Conservation (phyloP, 1,140 invertebrate species). For the Lycorma delicatula region DNA sequence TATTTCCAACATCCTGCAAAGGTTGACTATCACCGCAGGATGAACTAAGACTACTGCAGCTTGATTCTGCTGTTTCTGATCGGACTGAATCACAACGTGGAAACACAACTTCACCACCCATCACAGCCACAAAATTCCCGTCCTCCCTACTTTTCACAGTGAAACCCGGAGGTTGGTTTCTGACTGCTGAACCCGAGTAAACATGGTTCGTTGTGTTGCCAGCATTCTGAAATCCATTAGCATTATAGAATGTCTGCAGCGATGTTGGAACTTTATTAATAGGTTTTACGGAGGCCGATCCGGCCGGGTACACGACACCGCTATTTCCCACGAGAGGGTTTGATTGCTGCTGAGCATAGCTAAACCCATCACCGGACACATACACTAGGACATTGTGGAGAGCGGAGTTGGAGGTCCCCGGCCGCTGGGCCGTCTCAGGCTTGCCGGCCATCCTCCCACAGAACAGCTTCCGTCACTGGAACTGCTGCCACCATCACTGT, state of each 20-base stretch:
- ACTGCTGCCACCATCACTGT: slow-evolving; percentile 1
- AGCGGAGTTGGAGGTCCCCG: slow-evolving; percentile 22
- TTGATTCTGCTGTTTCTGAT: slow-evolving; percentile 40
- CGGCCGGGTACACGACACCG: slow-evolving; percentile 2
- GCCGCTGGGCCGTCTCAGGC: slow-evolving; percentile 39
- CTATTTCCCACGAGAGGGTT: too few species aligned
- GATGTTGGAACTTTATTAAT: background rate
- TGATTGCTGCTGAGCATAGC: background rate
- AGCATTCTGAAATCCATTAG: too few species aligned
- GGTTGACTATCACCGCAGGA: slow-evolving; percentile 28
- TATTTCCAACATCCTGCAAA: slow-evolving; percentile 34
- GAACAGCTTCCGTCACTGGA: background rate
- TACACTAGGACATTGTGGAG: slow-evolving; percentile 43
- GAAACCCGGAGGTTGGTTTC: too few species aligned
- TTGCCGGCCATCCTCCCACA: slow-evolving; percentile 29
- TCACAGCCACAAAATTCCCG: slow-evolving; percentile 19
- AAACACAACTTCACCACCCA: slow-evolving; percentile 22
- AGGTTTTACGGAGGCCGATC: slow-evolving; percentile 8
- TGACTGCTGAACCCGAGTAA: too few species aligned
- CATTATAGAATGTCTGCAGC: too few species aligned
- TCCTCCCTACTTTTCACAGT: too few species aligned
- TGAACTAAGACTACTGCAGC: slow-evolving; percentile 41
- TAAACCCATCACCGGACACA: slow-evolving; percentile 40
- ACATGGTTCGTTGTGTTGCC: too few species aligned
- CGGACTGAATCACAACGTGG: slow-evolving; percentile 39